Conservation (phyloP, 2,797 vertebrate species). For the Pseudomugil tenellus region DNA sequence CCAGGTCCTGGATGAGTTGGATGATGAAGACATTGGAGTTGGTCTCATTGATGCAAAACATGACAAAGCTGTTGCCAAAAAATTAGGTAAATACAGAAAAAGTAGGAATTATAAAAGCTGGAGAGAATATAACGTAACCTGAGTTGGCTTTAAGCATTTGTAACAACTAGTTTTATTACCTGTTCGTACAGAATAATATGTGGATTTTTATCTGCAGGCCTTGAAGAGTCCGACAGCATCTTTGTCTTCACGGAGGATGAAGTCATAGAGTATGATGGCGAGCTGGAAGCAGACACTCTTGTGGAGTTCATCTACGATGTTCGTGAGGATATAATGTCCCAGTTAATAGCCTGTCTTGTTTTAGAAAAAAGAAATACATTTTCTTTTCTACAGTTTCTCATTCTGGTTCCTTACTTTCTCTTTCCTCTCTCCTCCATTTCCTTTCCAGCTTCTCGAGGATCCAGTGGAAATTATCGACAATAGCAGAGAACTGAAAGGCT, state of each 20-base stretch:
- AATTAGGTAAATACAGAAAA: constrained; percentile 84
- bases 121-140: not conserved
- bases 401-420: constrained; percentile 4
- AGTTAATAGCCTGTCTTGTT: constrained; percentile 69
- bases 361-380: constrained; percentile 29
- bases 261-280: constrained; percentile 91
- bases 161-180: not conserved
- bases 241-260: constrained; percentile 90
- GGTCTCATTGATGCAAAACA: constrained; percentile 89
- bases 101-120: not conserved
- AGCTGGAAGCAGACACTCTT: constrained; percentile 89
- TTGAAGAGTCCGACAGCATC: constrained; percentile 88
- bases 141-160: not conserved
- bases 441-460: constrained; percentile 89
- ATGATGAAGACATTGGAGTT: constrained; percentile 90
- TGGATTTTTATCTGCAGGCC: constrained; percentile 71
- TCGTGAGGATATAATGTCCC: constrained; percentile 76
- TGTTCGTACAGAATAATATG: not conserved
- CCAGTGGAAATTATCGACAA: constrained; percentile 91
- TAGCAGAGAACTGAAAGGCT: constrained; percentile 85
- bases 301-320: constrained; percentile 93
- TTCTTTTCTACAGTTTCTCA: constrained; percentile 21
- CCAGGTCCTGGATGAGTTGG: constrained; percentile 91
- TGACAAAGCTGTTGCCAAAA: constrained; percentile 88
- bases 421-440: constrained; percentile 2